Evolutionary conservation across 30 jellyfish, hydroid and myxozoan species (phyloP), one percentile per base, ranked within the genome.

Genomic region (Rhopilema esculentum): DNA sequence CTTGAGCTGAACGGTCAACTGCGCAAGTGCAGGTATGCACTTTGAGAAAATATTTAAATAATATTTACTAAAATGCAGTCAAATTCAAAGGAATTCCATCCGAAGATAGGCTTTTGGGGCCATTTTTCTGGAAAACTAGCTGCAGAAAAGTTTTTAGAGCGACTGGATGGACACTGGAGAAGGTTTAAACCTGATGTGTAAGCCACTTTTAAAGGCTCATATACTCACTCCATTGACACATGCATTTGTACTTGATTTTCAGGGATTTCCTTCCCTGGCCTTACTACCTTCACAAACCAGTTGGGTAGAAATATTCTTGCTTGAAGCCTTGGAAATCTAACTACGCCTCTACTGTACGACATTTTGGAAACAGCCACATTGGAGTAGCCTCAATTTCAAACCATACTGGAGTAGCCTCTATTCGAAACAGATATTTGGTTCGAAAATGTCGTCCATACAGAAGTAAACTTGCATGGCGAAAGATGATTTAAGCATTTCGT

Each of bases 251-350:
- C 98, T 52, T 64, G 75, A 68, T 93, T 80, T 49, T 93, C 93
- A 8, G 96, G 92, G 4, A 93, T 24, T 26, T 88, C 97, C 53
- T 74, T 65, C 20, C 84, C 93, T 6, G 98, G 98, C 30, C 97
- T 49, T 8, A 93, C 98, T 32, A 93, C 69, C 31, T 83, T 89
- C 0, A 93, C 96, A 72, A 88, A 93, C 97, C 97, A 93, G 50
- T 89, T 84, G 8, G 98, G 95, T 53, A 93, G 97, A 66, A 93
- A 93, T 50, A 93, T 88, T 83, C 98, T 83, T 8, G 98, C 98
- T 51, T 93, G 98, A 18, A 93, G 93, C 16, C 89, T 61, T 64
- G 98, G 98, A 57, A 88, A 88, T 76, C 95, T 64, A 1, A 87
- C 97, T 17, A 96, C 94, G 32, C 89, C 33, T 20, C 98, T 82